Evolutionary conservation across 2,888 invertebrate genomes (phyloP), one percentile per base, ranked within the genome.

Genomic region (Drosophila neoperkinsi): DNA sequence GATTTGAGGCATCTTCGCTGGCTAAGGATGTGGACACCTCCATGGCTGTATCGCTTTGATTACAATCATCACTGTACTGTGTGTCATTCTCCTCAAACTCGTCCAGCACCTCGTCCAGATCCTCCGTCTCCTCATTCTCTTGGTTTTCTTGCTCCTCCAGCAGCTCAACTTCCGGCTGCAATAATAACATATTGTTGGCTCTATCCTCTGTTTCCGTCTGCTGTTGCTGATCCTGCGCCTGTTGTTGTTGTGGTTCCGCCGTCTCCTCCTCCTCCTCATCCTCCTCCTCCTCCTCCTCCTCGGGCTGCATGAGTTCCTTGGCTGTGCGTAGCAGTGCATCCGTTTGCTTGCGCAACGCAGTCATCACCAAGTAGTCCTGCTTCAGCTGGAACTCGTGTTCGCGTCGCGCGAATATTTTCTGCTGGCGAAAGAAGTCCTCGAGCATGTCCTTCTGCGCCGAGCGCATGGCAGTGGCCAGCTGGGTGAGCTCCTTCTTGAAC

Each of bases 371-470:
- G 11, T 81, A 75, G 56, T 93, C 93, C 51, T 93, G 93, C 31
- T 84, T 85, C 68, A 92, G 83, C 61, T 93, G 93, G 69, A 93
- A 93, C 60, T 91, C 91, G 49, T 93, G 93, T 69, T 93, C 93
- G 3, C 90, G 84, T 13, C 91, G 90, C 4, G 91, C 89, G 10
- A 93, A 50, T 50, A 91, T 84, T 71, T 91, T 92, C 74, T 93
- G 93, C 55, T 91, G 91, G 38, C 86, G 78, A 51, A 93, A 93
- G 75, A 93, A 93, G 50, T 92, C 91, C 21, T 84, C 75, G 25
- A 93, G 81, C 82, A 93, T 88, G 60, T 92, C 90, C 4, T 86
- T 90, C 36, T 93, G 93, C 18, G 92, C 90, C 58, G 77, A 71
- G 0, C 89, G 88, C 75, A 93, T 68, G 21, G 91, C 91, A 21